These are phyloP conservation scores for Pomatostomus ruficeps DNA, from an alignment of 2,113 vertebrate species.

Conservation along the genomic window DNA sequence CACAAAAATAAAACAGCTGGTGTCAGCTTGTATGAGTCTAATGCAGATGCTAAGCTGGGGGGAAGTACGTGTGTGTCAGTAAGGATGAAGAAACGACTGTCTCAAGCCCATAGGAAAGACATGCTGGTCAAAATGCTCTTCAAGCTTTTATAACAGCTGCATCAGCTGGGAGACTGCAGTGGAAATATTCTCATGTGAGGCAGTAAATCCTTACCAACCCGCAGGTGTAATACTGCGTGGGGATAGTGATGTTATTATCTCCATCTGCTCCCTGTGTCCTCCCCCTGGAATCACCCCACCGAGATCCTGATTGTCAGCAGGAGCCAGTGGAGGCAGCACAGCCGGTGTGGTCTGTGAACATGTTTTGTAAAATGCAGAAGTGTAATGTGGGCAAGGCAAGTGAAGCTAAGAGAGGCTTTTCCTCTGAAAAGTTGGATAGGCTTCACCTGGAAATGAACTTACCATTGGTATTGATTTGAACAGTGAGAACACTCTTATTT, in stretches of 20 bases:
- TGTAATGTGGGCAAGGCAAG: neutral
- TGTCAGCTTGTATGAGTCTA: neutral
- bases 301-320: neutral
- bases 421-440: neutral
- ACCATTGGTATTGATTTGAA: neutral
- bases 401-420: neutral
- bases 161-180: neutral
- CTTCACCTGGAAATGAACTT: neutral
- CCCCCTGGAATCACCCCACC: neutral
- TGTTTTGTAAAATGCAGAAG: neutral
- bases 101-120: neutral
- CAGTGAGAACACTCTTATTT: neutral
- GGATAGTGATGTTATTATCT: neutral
- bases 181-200: neutral
- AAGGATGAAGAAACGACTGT: neutral
- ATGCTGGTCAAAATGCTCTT: neutral
- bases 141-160: neutral
- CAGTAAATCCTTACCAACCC: neutral
- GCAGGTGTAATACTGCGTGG: neutral
- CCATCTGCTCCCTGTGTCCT: neutral
- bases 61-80: neutral
- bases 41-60: neutral
- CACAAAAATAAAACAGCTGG: neutral
- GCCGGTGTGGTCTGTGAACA: no score
- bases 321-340: neutral